Evolutionary conservation across 1,140 invertebrate genomes (phyloP), one percentile per base, ranked within the genome.

Genomic region (Reticulitermes speratus): DNA sequence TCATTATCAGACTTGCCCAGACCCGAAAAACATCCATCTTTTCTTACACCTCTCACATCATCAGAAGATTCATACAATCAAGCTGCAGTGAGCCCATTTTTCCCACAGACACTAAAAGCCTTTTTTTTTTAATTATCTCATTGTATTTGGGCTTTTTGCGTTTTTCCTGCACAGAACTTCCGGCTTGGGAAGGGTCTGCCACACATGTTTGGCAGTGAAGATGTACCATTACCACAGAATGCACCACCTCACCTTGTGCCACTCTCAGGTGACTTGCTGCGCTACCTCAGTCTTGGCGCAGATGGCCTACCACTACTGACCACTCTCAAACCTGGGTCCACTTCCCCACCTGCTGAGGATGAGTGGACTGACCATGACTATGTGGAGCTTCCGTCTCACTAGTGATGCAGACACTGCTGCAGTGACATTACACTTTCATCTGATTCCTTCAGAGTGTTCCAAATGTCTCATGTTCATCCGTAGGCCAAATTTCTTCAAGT

Each of bases 221-320:
- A 94, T 87, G 88, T 93, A 8, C 91, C 91, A 0, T 91, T 95
- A 11, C 89, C 93, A 0, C 93, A 94, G 88, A 95, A 95, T 88
- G 94, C 94, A 0, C 89, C 90, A 16, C 91, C 92, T 12, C 89
- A 90, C 19, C 86, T 88, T 6, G 86, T 88, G 21, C 86, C 86
- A 14, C 89, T 94, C 84, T 90, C 92, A 0, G 90, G 92, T 9
- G 91, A 92, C 16, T 88, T 95, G 59, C 90, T 92, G n/a, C 90
- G 91, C 6, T 95, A 95, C 89, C 90, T 94, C 11, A 94, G 94
- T 3, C 88, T 95, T 32, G 93, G 92, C 82, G 86, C 91, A 5
- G 90, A 93, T 83, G 94, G 94, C 0, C 91, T 91, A 59, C 94
- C 95, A 0, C 87, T 95, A 45, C 89, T 93, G 44, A 93, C 93